Conservation (phyloP, 2,113 vertebrate species). For the Aspiorhynchus laticeps region DNA sequence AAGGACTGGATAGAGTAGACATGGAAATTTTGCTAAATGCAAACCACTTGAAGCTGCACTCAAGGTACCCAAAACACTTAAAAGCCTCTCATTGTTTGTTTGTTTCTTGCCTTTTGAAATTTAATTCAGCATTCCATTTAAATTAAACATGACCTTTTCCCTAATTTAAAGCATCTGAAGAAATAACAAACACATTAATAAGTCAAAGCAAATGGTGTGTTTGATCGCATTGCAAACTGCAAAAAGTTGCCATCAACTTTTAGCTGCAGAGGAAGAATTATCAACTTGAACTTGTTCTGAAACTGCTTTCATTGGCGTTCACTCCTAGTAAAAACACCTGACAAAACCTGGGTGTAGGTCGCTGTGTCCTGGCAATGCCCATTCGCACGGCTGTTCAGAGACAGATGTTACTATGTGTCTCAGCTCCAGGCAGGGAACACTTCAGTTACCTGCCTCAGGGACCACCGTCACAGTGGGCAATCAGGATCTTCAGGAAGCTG, state of each 20-base stretch:
- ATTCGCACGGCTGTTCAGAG: slow-evolving; percentile 37
- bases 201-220: not conserved
- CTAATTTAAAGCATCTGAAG: not conserved
- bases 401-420: slow-evolving; percentile 57
- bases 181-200: not conserved
- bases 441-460: slow-evolving; percentile 26
- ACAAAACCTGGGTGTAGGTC: slow-evolving; percentile 47
- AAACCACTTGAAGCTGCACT: slow-evolving; percentile 2
- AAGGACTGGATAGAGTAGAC: not conserved
- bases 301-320: not conserved
- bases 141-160: not conserved
- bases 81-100: not conserved
- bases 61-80: not conserved
- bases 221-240: not conserved
- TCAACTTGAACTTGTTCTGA: not conserved
- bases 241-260: not conserved
- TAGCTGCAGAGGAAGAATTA: not conserved
- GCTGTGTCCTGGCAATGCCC: not conserved
- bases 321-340: not conserved
- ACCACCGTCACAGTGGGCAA: slow-evolving; percentile 36
- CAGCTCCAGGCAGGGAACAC: slow-evolving; percentile 9
- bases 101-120: not conserved
- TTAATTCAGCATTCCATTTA: not conserved
- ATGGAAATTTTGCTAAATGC: not conserved
- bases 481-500: slow-evolving; percentile 8